Conservation (phyloP, 2,888 invertebrate genomes). For the Xestia rhomboidea region DNA sequence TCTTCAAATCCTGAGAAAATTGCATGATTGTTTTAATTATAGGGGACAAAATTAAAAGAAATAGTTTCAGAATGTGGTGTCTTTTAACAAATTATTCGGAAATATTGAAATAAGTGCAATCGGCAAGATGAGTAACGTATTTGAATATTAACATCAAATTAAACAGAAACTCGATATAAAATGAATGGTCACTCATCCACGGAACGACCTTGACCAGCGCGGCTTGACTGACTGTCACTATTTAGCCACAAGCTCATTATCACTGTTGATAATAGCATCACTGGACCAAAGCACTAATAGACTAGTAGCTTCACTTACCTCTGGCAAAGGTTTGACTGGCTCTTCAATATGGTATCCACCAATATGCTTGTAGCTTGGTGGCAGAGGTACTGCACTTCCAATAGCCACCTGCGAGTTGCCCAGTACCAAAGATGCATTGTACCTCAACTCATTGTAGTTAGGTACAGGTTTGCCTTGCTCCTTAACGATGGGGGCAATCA, state of each 20-base stretch:
- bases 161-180: not conserved
- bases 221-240: not conserved
- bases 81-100: not conserved
- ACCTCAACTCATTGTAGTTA: constrained; percentile 54
- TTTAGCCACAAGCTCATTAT: not conserved
- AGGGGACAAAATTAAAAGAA: not conserved
- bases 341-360: constrained; percentile 72
- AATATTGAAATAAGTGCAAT: not conserved
- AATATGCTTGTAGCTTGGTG: constrained; percentile 65
- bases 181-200: not conserved
- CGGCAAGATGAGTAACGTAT: not conserved
- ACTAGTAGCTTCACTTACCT: constrained; percentile 55
- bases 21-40: not conserved
- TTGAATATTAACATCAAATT: too few relatives aligned
- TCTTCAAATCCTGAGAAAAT: constrained; percentile 75
- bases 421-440: constrained; percentile 64
- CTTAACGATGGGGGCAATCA: constrained; percentile 59
- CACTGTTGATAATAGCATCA: not conserved
- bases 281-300: not conserved
- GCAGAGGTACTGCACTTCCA: constrained; percentile 55
- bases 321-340: constrained; percentile 66
- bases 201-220: not conserved
- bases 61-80: not conserved
- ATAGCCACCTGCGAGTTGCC: constrained; percentile 61
- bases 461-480: constrained; percentile 64